Conservation (phyloP, 2,113 vertebrate species). For the Sylvilagus bachmani region DNA sequence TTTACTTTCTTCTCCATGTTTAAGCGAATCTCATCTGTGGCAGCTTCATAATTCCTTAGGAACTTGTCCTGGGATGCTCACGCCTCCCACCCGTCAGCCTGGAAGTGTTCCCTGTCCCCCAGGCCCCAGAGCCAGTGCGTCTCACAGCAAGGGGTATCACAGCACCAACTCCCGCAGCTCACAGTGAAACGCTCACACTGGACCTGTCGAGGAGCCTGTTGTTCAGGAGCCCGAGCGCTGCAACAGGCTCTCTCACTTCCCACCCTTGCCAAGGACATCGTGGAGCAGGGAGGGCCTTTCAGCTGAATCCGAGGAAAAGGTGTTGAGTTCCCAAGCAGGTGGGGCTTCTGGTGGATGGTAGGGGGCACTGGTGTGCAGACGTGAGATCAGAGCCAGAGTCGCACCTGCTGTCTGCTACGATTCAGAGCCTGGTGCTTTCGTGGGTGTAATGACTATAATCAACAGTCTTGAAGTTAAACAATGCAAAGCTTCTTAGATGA, state of each 20-base stretch:
- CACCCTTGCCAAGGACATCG: rapidly evolving
- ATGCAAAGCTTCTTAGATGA: not conserved
- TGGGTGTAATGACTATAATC: not conserved
- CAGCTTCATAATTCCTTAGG: not conserved
- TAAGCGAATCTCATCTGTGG: not conserved
- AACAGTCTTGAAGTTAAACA: not conserved
- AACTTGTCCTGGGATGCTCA: not conserved
- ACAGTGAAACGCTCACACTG: not conserved
- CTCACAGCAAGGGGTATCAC: not conserved
- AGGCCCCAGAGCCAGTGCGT: not conserved
- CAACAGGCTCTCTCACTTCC: not conserved
- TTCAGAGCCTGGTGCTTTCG: not conserved
- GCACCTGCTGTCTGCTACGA: not conserved
- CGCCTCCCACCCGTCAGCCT: not conserved
- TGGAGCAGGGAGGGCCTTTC: not conserved
- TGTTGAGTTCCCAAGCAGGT: not conserved
- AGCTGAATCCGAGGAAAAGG: not conserved
- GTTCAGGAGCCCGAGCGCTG: not conserved
- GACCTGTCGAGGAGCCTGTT: too few relatives aligned
- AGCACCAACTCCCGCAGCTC: not conserved
- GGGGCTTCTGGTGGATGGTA: not conserved
- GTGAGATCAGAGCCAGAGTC: not conserved
- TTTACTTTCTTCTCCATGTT: not conserved
- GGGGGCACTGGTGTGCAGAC: rapidly evolving
- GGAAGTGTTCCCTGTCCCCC: not conserved